Base-by-base conservation (phyloP, 2,888 invertebrate genomes). In the Minunthozetes semirufus region DNA sequence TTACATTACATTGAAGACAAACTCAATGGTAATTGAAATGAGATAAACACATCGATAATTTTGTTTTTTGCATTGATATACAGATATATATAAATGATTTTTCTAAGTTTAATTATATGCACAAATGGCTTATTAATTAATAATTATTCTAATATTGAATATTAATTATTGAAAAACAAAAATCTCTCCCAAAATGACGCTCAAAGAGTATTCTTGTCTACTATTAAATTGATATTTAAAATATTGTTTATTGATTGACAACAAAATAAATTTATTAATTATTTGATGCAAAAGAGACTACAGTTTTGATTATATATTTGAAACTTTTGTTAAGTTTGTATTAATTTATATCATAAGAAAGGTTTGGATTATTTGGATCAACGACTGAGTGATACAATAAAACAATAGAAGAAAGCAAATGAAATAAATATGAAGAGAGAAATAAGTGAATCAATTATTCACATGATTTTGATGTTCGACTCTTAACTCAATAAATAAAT, bases 301-400 rank as follows among this genome's bases (percentile, higher is more conserved):
- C 22, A 56, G 13, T 22, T 22, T 56, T 56, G 19, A 56, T 1
- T 19, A 17, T 48, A 48, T 19, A 53, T 53, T n/a, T 22, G 19
- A 56, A 56, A 25, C 33, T 56, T 59, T 59, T 59, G 59, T 59
- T 59, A 59, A 59, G 59, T 59, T 59, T 59, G 59, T 59, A 59
- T 29, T 59, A 29, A 59, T 59, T 59, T 59, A 8, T 59, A 59
- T 42, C 8, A 17, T 13, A 29, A 29, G 15, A 59, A 59, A 50
- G 19, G 19, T 19, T 19, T 9, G 6, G 6, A 50, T 50, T 50
- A 50, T 50, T 50, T 50, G 19, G 27, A 27, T 13, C 25, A 13
- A 29, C 2, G 17, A 29, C 27, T 13, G 27, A 59, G 13, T 59
- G 13, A 59, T 29, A 27, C 27, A 22, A 22, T 56, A 33, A 33